These are phyloP conservation scores for Caenorhabditis sp. DNA, from an alignment of 2,888 invertebrate genomes.

Conservation along the genomic window DNA sequence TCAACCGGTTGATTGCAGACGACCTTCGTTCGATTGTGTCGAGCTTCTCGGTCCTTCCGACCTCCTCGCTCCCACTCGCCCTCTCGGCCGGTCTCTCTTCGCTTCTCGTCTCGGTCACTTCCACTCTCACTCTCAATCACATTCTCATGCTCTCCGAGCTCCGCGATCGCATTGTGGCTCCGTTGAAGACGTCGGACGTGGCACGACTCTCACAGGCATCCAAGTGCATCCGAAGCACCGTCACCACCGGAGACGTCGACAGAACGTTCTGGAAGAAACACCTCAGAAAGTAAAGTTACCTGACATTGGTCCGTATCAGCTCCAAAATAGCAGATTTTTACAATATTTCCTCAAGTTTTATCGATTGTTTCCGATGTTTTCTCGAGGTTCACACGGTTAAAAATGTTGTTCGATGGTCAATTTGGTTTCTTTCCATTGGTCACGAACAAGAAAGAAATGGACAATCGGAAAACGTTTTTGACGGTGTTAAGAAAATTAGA, in stretches of 20 bases:
- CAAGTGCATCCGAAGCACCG: not conserved
- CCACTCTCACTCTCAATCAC: constrained; percentile 25
- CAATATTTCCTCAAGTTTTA: no score
- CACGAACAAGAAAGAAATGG: no score
- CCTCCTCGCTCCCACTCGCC: constrained; percentile 11
- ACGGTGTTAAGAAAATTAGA: no score
- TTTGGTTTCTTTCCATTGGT: no score
- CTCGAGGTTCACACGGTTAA: no score
- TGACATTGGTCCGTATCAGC: no score
- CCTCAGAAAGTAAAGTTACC: constrained; percentile 20
- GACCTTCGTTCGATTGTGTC: constrained; percentile 31
- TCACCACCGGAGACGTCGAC: constrained; percentile 34
- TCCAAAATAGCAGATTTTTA: no score
- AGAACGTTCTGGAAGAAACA: constrained; percentile 38
- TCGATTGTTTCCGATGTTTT: no score
- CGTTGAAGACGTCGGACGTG: constrained; percentile 1
- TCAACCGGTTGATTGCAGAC: constrained; percentile 25
- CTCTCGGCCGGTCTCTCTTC: constrained; percentile 9
- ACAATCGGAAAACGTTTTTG: no score
- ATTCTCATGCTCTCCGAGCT: constrained; percentile 23
- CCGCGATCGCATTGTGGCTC: constrained; percentile 19
- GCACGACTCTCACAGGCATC: constrained; percentile 5
- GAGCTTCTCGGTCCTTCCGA: constrained; percentile 27
- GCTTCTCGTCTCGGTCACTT: constrained; percentile 17
- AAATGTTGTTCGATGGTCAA: no score